Conservation (phyloP, 2,888 invertebrate genomes). For the Dermolepida albohirtum region DNA sequence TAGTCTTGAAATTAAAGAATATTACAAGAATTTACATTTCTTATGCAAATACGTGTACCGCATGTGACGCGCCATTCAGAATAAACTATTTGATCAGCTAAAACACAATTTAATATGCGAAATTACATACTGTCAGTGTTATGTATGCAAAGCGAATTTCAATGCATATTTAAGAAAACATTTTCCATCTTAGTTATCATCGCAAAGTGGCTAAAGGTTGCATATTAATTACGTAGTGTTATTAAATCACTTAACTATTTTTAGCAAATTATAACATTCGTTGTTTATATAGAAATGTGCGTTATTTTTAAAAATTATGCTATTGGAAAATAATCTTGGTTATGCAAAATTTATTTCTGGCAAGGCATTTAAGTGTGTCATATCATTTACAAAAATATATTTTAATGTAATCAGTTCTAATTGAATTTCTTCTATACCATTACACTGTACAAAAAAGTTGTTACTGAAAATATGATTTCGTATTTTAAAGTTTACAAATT, state of each 20-base stretch:
- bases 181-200: constrained; percentile 14
- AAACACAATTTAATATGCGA: not conserved
- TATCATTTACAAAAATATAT: too few relatives aligned
- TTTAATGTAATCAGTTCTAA: too few relatives aligned
- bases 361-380: too few relatives aligned
- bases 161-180: constrained; percentile 19
- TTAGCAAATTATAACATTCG: constrained; percentile 26
- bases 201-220: constrained; percentile 4
- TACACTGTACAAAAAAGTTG: too few relatives aligned
- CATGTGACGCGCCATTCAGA: too few relatives aligned
- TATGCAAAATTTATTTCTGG: not conserved
- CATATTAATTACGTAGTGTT: constrained; percentile 3
- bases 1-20: too few relatives aligned
- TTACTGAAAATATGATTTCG: too few relatives aligned
- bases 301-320: constrained; percentile 27
- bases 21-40: too few relatives aligned
- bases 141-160: not conserved
- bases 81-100: too few relatives aligned
- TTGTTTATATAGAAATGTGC: constrained; percentile 3
- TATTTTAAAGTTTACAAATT: too few relatives aligned
- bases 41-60: too few relatives aligned
- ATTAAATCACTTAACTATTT: constrained; percentile 27
- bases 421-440: too few relatives aligned
- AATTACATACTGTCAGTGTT: not conserved
- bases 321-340: constrained; percentile 6